Conservation (phyloP, 2,113 vertebrate genomes). For the Uropsilus gracilis region DNA sequence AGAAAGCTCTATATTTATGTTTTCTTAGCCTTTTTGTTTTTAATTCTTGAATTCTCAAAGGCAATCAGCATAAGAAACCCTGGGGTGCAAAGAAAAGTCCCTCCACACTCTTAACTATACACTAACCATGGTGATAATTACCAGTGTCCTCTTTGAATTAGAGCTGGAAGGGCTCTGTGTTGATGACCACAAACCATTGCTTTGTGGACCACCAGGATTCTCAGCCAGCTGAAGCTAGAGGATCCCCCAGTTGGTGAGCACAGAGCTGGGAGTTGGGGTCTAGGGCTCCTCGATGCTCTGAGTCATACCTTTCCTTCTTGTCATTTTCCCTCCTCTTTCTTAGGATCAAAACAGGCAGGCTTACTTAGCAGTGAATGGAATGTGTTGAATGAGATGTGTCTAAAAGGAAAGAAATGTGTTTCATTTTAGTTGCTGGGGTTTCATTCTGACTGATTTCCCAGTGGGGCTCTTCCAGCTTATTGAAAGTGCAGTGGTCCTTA, state of each 20-base stretch:
- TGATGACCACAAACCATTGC: background rate
- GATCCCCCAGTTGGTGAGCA: background rate
- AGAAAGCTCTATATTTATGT: constrained; percentile 37
- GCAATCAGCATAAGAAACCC: background rate
- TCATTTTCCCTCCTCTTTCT: background rate
- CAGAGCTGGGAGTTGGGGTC: background rate
- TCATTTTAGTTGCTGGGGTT: background rate
- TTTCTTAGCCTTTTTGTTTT: background rate
- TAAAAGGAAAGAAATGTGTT: background rate
- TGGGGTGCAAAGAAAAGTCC: background rate
- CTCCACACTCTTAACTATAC: background rate
- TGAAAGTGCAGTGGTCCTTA: background rate
- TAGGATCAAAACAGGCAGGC: background rate
- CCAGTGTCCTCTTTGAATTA: background rate
- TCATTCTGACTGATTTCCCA: background rate
- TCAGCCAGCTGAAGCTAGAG: background rate
- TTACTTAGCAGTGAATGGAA: background rate
- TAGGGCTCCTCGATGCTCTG: fast-evolving
- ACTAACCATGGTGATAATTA: background rate
- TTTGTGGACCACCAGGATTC: background rate
- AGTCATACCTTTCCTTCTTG: fast-evolving
- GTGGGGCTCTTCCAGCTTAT: background rate
- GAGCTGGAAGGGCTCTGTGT: background rate
- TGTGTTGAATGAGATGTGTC: no score
- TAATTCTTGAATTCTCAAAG: constrained; percentile 22